Base-by-base conservation (phyloP, 2,113 vertebrate species). In the Tychaedon coryphoeus region DNA sequence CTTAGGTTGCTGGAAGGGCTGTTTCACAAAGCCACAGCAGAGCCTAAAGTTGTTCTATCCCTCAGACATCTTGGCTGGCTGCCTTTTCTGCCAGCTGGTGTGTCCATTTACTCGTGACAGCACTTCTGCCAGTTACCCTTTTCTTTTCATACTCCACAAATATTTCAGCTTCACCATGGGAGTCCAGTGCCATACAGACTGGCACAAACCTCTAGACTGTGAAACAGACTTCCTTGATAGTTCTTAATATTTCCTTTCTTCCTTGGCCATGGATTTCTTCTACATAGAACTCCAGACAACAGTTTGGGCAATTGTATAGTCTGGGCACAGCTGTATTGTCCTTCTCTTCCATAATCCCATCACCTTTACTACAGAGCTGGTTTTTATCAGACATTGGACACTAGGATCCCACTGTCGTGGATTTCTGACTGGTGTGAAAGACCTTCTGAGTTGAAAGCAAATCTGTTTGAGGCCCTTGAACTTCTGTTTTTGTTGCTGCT, bases 1-100 rank as follows among this genome's bases (percentile, higher is more conserved):
- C 71, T 75, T 58, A 42, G 33, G 29, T 42, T 91, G 85, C 92
- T 88, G 90, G 92, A 92, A 95, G 70, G 23, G 66, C 23, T 86
- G 57, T 69, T 93, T 84, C 81, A 89, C 40, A 78, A 91, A 96
- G 81, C 95, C 90, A 79, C 88, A 88, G 81, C 28, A 36, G 54
- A 86, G 74, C 50, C 71, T 51, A 3, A 82, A 75, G 85, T 61
- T 9, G 4, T 67, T 58, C 54, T 38, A 9, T 48, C 62, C 77
- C 36, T 71, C 77, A 87, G 65, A 90, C 36, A 19, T n/a, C 36
- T 90, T 78, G 81, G 84, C 73, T 28, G 18, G 1, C 48, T 93
- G 73, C 54, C 77, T 65, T 33, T 75, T 25, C 65, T 25, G 61
- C 84, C 48, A 70, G 61, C 25, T 45, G 26, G 24, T n/a, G 43